A percentile compares a stretch with the other conserved stretches of the same genome.
Conservation (phyloP, 1,140 invertebrate species). For the Mactra quadrangularis region DNA sequence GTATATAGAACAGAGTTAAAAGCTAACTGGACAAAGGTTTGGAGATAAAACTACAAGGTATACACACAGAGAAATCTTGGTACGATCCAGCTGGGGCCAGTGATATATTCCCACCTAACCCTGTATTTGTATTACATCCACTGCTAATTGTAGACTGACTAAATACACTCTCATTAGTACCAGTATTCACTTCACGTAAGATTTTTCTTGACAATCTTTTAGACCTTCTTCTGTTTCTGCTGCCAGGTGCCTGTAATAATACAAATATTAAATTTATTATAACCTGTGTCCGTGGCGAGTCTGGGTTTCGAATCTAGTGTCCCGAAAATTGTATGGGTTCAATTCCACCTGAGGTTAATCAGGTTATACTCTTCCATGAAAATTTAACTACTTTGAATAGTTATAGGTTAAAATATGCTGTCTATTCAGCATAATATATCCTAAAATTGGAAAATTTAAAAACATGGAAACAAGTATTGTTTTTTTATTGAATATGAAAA, state of each 20-base stretch:
- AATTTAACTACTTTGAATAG: no score
- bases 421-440: no score
- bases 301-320: neutral
- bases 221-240: constrained; percentile 59
- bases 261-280: neutral
- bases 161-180: constrained; percentile 63
- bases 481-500: no score
- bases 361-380: no score
- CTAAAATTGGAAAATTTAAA: no score
- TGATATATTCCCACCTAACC: constrained; percentile 61
- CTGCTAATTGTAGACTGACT: constrained; percentile 73
- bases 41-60: neutral
- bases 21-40: no score
- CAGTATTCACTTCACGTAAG: constrained; percentile 61
- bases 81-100: constrained; percentile 71
- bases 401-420: no score
- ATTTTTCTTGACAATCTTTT: constrained; percentile 66
- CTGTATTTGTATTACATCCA: constrained; percentile 23
- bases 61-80: constrained; percentile 78
- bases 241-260: constrained; percentile 68
- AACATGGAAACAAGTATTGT: no score
- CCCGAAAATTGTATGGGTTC: no score
- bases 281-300: neutral
- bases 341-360: no score
- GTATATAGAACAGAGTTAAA: neutral